phyloP scores from a whole-genome alignment of 2,888 invertebrate genomes.

The Morpho helenor region DNA sequence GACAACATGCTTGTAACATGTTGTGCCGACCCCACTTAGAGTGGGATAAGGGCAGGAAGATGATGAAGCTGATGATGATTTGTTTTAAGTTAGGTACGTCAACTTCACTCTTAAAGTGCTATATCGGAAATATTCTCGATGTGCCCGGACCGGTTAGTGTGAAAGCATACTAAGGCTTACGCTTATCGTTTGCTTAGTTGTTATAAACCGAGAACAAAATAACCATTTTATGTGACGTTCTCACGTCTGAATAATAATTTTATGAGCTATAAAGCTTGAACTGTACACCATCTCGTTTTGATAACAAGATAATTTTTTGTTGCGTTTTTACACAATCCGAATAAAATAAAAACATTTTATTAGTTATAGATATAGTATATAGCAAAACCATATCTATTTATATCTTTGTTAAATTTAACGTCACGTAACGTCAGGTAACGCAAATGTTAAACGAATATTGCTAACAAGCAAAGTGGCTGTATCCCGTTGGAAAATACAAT shows the following conservation, averaged over 20 bases:
- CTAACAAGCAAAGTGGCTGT: too few relatives aligned
- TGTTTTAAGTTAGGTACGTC: neutral
- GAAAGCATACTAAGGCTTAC: slow-evolving; percentile 40
- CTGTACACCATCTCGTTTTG: slow-evolving; percentile 20
- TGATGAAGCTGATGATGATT: too few relatives aligned
- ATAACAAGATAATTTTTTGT: slow-evolving; percentile 32
- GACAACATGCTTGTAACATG: too few relatives aligned
- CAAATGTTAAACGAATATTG: too few relatives aligned
- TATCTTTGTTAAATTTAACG: too few relatives aligned
- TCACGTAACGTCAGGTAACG: too few relatives aligned
- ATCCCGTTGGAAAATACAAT: too few relatives aligned
- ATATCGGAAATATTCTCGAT: neutral
- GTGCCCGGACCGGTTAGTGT: slow-evolving; percentile 2
- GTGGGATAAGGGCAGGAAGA: too few relatives aligned
- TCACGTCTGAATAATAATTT: slow-evolving; percentile 42
- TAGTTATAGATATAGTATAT: too few relatives aligned
- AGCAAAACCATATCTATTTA: too few relatives aligned
- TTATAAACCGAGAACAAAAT: slow-evolving; percentile 34
- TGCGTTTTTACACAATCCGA: neutral
- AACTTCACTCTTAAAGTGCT: neutral
- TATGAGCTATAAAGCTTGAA: slow-evolving; percentile 21
- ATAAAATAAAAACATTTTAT: neutral
- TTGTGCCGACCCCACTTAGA: too few relatives aligned
- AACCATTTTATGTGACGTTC: slow-evolving; percentile 26
- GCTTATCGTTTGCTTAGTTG: slow-evolving; percentile 44